Percentiles rank a stretch among this genome's conserved stretches.
These are phyloP conservation scores for Tridacna gigas DNA, from an alignment of 2,888 invertebrate species.

Conservation along the genomic window DNA sequence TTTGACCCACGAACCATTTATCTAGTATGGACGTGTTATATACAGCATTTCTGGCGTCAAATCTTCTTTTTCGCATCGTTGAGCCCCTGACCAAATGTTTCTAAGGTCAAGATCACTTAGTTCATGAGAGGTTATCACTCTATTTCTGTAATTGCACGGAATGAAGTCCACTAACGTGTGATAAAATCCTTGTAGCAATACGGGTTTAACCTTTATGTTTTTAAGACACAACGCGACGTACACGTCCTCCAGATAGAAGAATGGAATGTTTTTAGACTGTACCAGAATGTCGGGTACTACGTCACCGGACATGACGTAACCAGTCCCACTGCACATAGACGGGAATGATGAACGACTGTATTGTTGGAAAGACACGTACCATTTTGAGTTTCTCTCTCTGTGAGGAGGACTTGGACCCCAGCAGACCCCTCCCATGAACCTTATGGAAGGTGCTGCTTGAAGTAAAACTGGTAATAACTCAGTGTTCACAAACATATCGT, in stretches of 20 bases:
- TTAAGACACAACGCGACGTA: slow-evolving; percentile 75
- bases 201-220: slow-evolving; percentile 62
- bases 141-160: slow-evolving; percentile 67
- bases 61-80: slow-evolving; percentile 50
- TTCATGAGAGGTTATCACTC: slow-evolving; percentile 72
- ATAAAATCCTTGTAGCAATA: slow-evolving; percentile 67
- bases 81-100: slow-evolving; percentile 59
- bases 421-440: slow-evolving; percentile 74
- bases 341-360: slow-evolving; percentile 65
- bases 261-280: slow-evolving; percentile 71
- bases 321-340: slow-evolving; percentile 77
- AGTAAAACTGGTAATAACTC: slow-evolving; percentile 69
- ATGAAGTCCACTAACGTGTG: slow-evolving; percentile 65
- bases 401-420: slow-evolving; percentile 74
- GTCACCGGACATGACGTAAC: slow-evolving; percentile 73
- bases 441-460: slow-evolving; percentile 57
- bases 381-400: slow-evolving; percentile 70
- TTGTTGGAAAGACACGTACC: slow-evolving; percentile 72
- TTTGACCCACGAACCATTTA: no score
- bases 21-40: slow-evolving; percentile 10
- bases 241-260: slow-evolving; percentile 78
- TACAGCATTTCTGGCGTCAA: slow-evolving; percentile 47
- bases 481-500: slow-evolving; percentile 76
- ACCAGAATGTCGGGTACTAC: slow-evolving; percentile 60
- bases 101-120: slow-evolving; percentile 42